Evolutionary conservation across 2,113 vertebrate species (phyloP).

Genomic region (Stigmatopora argus): DNA sequence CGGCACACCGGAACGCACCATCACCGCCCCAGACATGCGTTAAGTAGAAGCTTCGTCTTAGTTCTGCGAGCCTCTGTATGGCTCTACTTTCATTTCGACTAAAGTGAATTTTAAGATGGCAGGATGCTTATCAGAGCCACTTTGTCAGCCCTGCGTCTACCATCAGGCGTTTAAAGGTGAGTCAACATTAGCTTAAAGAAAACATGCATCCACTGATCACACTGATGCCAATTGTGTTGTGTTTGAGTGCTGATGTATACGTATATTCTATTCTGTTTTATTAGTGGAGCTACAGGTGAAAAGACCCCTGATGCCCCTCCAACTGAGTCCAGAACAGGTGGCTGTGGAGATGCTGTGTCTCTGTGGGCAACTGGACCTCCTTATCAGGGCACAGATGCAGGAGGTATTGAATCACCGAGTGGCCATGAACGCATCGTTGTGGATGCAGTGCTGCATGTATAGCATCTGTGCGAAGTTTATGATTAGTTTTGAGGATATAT

Average conservation of each 20-base stretch:
- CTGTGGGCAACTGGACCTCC: conserved; percentile 75
- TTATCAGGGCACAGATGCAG: conserved; percentile 74
- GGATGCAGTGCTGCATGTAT: no score
- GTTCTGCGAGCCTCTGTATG: neutral
- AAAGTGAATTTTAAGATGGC: conserved; percentile 54
- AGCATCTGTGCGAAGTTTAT: no score
- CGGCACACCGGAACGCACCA: neutral
- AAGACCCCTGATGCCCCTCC: conserved; percentile 71
- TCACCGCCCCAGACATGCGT: neutral
- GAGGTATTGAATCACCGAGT: conserved; percentile 51
- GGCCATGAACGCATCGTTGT: neutral
- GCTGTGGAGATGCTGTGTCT: conserved; percentile 76
- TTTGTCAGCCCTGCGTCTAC: conserved; percentile 67
- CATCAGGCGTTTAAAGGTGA: conserved; percentile 71
- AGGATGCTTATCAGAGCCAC: conserved; percentile 66
- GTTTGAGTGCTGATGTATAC: neutral
- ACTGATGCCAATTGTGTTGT: neutral
- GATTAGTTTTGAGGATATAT: no score
- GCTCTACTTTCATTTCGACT: neutral
- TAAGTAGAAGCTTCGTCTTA: neutral
- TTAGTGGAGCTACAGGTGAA: conserved; percentile 72
- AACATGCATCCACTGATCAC: neutral
- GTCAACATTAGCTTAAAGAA: conserved; percentile 4
- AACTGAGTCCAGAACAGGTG: conserved; percentile 72
- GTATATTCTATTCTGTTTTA: conserved; percentile 1